Evolutionary conservation across 2,797 vertebrate genomes (phyloP), one percentile per base, ranked within the genome.

Genomic region (Chiroxiphia lanceolata): DNA sequence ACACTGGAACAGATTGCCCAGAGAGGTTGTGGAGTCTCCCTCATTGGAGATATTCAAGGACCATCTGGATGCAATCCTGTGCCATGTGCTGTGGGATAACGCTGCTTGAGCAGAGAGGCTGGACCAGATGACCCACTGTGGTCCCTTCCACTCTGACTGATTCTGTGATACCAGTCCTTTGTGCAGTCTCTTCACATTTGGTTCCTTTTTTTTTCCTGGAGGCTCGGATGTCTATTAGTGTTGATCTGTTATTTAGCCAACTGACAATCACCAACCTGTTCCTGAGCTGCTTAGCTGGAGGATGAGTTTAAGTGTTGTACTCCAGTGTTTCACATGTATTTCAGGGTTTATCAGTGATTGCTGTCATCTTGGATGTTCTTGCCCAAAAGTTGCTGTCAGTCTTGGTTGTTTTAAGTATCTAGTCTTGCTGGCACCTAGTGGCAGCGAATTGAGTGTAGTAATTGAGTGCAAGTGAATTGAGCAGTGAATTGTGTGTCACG

Each of bases 331-430:
- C 56, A 47, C 29, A 45, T 33, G 5, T n/a, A 9, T 54, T 79
- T 61, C 53, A 50, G 40, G 11, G 17, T 54, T 63, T 64, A 44
- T 27, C 48, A 19, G 11, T 47, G 21, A 13, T 31, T 47, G 22
- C 44, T 7, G 8, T 83, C 82, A 40, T 65, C 63, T 47, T 48
- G 31, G n/a, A 11, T 80, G 19, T 27, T 80, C 63, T 67, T 56
- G 12, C 27, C 34, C 1, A 0, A 44, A 29, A 34, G 0, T 2
- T 0, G 0, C 26, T 25, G 31, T 22, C 29, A 26, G n/a, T 31
- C 50, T 80, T 0, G 0, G 2, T 45, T 51, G 45, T 60, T 48
- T 36, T 70, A 1, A 8, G 23, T 60, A 10, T 67, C 45, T 17
- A 6, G 56, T 47, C 31, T 70, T 64, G 50, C 45, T 83, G 79